Base-by-base conservation (phyloP, 1,140 invertebrate species). In the Drosophila sp. region DNA sequence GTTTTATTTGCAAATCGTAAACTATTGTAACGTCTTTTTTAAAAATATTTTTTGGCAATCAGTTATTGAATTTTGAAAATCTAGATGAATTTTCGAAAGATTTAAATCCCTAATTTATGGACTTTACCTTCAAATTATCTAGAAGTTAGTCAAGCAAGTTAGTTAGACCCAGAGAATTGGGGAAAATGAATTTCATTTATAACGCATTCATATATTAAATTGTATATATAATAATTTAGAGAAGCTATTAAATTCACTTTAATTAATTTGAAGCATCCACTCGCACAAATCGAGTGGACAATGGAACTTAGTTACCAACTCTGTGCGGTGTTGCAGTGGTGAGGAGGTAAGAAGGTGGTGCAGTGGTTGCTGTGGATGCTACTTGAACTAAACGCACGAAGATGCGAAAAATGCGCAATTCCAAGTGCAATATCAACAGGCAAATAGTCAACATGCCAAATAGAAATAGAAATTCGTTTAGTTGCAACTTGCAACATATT, bases 381-480 rank as follows among this genome's bases (percentile, higher is more conserved):
- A 25, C 46, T 50, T 50, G 18, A 32, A 14, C 2, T 50, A 32
- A 57, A 25, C 36, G 54, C 38, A 13, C 5, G 13, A 57, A 18
- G 16, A 59, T 61, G 5, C 8, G 34, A 66, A 40, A 58, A 59
- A 59, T 41, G 27, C 29, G 41, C 56, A 46, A 62, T 50, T 73
- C 43, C 66, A 65, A 83, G 80, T 83, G 80, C 80, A 83, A 62
- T 72, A 81, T 70, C 80, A 83, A 83, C 80, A 83, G 80, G 61
- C 64, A 53, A 83, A 83, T 48, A 82, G 71, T 82, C 65, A 82
- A 78, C 61, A 67, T 69, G 75, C 63, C 80, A 83, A 83, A 83
- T 83, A 64, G 80, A 81, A 80, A 80, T 78, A 78, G 62, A 69
- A 83, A 83, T 83, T 72, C 80, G 80, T 78, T 83, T 83, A 64